A percentile compares a stretch with the other conserved stretches of the same genome.
These are phyloP conservation scores for Pseudomugil gertrudae DNA, from an alignment of 2,797 vertebrate genomes.

Conservation along the genomic window DNA sequence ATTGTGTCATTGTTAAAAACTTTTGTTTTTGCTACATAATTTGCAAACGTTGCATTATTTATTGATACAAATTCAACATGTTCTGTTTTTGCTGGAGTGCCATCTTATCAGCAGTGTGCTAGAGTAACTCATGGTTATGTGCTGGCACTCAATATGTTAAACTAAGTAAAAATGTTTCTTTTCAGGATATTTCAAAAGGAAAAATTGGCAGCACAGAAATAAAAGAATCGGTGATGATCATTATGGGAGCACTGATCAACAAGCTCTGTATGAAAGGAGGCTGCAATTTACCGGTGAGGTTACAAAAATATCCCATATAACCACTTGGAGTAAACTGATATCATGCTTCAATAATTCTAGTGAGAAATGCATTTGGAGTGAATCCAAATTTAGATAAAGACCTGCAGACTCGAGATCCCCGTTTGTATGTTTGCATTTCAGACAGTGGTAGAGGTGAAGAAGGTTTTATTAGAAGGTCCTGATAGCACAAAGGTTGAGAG, in stretches of 20 bases:
- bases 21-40: background rate
- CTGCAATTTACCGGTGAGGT: slow-evolving; percentile 90
- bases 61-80: background rate
- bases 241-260: slow-evolving; percentile 90
- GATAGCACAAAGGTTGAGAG: slow-evolving; percentile 84
- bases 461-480: slow-evolving; percentile 87
- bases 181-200: slow-evolving; percentile 87
- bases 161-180: slow-evolving; percentile 7
- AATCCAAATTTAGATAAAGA: background rate
- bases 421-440: slow-evolving; percentile 60
- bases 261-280: slow-evolving; percentile 90
- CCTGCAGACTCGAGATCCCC: background rate
- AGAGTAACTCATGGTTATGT: background rate
- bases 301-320: background rate
- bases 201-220: slow-evolving; percentile 90
- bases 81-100: background rate
- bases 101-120: background rate
- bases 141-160: background rate
- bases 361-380: background rate
- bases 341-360: background rate
- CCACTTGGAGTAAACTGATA: background rate
- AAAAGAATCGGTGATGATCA: slow-evolving; percentile 91
- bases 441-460: slow-evolving; percentile 90
- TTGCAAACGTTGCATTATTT: background rate
- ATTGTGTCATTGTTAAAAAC: too few relatives aligned